Base-by-base conservation (phyloP, 2,113 vertebrate genomes). In the Oreotrochilus melanogaster region DNA sequence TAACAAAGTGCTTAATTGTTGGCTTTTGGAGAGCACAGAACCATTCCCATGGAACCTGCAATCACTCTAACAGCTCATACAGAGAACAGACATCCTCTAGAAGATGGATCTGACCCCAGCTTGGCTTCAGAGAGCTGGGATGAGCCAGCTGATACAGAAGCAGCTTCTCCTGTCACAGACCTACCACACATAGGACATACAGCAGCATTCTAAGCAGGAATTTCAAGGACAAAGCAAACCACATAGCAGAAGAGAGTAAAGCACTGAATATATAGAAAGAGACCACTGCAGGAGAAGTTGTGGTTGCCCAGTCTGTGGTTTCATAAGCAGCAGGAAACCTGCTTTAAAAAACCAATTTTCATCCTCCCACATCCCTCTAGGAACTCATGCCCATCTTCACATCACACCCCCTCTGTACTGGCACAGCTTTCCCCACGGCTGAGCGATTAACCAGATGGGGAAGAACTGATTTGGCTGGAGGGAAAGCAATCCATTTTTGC, bases 361-460 rank as follows among this genome's bases (percentile, higher is more conserved):
- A 56, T 83, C 86, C 94, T 95, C 94, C 95, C 76, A 97, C 91
- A 88, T 15, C 64, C 54, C 90, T 79, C 51, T 35, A 93, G 75
- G 86, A 97, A 88, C 91, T 95, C 82, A 42, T 56, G 92, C 92
- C 67, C 56, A 0, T 78, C 93, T 78, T 78, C 94, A 74, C 86
- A 93, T 93, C 86, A 89, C 95, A 94, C 90, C 79, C 92, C 47
- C 92, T 92, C 92, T 19, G 1, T 76, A 70, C 94, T 96, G 94
- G 94, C 94, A 94, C 78, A 94, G 92, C 82, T 65, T 69, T 95
- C 79, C 86, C 88, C 79, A 92, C 1, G 43, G 94, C 83, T 95
- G 64, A 95, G 60, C 1, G 14, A 96, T 96, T 93, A 94, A 90
- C 86, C 94, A 95, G 92, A 93, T 86, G 67, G 94, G 90, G 91